Conservation (phyloP, 1,140 invertebrate genomes). For the Ceratina japonica region DNA sequence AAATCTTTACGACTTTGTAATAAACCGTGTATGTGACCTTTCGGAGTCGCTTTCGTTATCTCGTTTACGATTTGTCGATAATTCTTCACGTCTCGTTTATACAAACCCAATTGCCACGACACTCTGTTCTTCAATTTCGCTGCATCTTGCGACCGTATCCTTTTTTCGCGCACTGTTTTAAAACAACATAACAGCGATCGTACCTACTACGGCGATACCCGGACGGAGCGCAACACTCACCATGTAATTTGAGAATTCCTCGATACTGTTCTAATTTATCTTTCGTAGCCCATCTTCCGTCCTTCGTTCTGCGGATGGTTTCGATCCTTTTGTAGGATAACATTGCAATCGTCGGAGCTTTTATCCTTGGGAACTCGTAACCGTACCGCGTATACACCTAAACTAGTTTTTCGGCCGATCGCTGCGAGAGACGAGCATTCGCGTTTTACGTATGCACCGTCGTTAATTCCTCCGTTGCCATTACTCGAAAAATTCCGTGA, state of each 20-base stretch:
- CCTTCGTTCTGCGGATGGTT: slow-evolving; percentile 65
- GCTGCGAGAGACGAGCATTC: too few relatives aligned
- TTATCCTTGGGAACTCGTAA: neutral
- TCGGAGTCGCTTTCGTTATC: slow-evolving; percentile 79
- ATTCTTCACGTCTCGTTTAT: slow-evolving; percentile 80
- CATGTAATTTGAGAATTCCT: slow-evolving; percentile 82
- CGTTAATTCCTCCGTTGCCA: too few relatives aligned
- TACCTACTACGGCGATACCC: too few relatives aligned
- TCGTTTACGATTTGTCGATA: slow-evolving; percentile 81
- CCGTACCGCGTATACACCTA: too few relatives aligned
- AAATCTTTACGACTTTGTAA: slow-evolving; percentile 80
- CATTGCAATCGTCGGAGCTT: slow-evolving; percentile 23
- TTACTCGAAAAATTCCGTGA: too few relatives aligned
- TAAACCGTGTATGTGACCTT: slow-evolving; percentile 79
- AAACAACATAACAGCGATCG: too few relatives aligned
- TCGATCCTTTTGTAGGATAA: slow-evolving; percentile 17
- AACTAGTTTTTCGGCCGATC: too few relatives aligned
- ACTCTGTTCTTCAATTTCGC: slow-evolving; percentile 80
- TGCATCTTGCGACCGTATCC: slow-evolving; percentile 80
- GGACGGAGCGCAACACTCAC: slow-evolving; percentile 71
- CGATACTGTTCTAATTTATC: slow-evolving; percentile 84
- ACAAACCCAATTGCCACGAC: slow-evolving; percentile 78
- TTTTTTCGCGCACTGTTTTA: slow-evolving; percentile 80
- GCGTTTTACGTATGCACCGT: too few relatives aligned
- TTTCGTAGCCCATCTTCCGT: slow-evolving; percentile 82